Evolutionary conservation across 2,113 vertebrate genomes (phyloP).

Genomic region (Trichomycterus rosablanca): DNA sequence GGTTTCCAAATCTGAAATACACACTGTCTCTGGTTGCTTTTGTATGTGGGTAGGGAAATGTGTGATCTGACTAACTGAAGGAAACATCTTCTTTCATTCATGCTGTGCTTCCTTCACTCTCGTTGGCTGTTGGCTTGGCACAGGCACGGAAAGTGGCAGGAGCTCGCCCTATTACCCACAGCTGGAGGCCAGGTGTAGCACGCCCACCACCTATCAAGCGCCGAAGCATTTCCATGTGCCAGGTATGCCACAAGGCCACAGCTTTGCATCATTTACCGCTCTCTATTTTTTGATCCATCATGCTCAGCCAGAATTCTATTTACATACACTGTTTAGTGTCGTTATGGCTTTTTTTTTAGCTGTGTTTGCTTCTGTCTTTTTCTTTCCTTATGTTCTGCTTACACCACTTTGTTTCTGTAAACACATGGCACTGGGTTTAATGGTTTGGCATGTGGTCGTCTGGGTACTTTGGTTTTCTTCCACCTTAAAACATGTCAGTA

Average conservation of each 20-base stretch:
- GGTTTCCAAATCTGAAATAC: slow-evolving; percentile 28
- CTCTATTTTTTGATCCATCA: slow-evolving; percentile 4
- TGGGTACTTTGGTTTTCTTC: too few relatives aligned
- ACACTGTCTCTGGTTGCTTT: slow-evolving; percentile 36
- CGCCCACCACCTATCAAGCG: slow-evolving; percentile 92
- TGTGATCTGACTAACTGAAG: too few relatives aligned
- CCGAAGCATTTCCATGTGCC: slow-evolving; percentile 99
- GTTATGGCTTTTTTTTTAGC: not conserved
- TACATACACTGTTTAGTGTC: not conserved
- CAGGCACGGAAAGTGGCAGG: slow-evolving; percentile 96
- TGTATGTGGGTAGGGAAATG: slow-evolving; percentile 7
- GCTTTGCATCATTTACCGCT: slow-evolving; percentile 20
- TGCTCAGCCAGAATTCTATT: slow-evolving; percentile 13
- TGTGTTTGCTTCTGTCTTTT: too few relatives aligned
- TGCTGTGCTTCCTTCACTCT: slow-evolving; percentile 66
- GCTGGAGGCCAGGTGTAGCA: slow-evolving; percentile 88
- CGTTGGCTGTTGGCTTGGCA: slow-evolving; percentile 74
- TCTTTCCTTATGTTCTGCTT: too few relatives aligned
- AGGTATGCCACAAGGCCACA: slow-evolving; percentile 78
- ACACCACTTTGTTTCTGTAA: too few relatives aligned
- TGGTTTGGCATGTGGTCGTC: too few relatives aligned
- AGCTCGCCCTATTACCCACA: slow-evolving; percentile 97
- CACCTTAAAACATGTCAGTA: too few relatives aligned
- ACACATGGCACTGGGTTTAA: too few relatives aligned
- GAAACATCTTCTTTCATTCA: too few relatives aligned